These are phyloP conservation scores for Pelvicachromis taeniatus DNA, from an alignment of 2,113 vertebrate genomes.

Conservation along the genomic window DNA sequence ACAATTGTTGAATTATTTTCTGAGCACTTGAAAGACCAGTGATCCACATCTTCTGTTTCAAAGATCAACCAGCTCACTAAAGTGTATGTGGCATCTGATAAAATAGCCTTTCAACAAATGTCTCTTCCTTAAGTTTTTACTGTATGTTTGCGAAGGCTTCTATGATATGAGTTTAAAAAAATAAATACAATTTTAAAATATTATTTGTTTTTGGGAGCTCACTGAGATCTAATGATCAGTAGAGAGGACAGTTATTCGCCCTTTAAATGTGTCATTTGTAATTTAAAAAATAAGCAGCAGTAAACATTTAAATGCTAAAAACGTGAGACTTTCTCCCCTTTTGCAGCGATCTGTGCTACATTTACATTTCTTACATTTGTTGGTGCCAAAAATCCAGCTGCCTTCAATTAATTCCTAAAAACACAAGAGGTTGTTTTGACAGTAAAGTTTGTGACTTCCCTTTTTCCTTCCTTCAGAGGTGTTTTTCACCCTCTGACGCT, in stretches of 20 bases:
- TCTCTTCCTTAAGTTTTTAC: not conserved
- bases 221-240: not conserved
- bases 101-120: not conserved
- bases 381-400: not conserved
- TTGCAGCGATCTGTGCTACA: not conserved
- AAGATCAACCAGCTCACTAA: no score
- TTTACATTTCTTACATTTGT: not conserved
- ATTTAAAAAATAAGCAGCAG: not conserved
- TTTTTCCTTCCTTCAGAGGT: not conserved
- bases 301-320: not conserved
- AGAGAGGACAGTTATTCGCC: not conserved
- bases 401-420: slow-evolving; percentile 33
- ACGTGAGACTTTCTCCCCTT: not conserved
- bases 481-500: slow-evolving; percentile 15
- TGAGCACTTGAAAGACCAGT: not conserved
- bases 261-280: not conserved
- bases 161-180: not conserved
- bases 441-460: not conserved
- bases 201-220: not conserved
- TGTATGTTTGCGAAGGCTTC: not conserved
- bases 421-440: slow-evolving; percentile 9
- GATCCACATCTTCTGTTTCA: no score
- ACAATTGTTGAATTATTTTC: not conserved
- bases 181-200: no score
- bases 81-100: not conserved